Conservation (phyloP, 1,140 invertebrate genomes). For the Sitophilus oryzae region DNA sequence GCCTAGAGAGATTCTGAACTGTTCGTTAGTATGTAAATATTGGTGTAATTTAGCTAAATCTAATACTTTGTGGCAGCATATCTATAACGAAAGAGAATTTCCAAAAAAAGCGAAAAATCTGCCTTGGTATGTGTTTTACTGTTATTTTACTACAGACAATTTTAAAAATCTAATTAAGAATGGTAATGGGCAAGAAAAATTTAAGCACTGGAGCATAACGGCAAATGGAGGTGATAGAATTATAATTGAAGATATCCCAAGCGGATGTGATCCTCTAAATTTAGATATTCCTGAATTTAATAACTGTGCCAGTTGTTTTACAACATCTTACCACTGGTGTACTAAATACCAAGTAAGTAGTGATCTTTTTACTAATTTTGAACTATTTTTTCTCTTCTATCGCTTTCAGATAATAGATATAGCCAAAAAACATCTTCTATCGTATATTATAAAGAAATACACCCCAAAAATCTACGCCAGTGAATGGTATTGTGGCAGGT, state of each 20-base stretch:
- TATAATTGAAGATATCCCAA: slow-evolving; percentile 38
- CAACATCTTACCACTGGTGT: slow-evolving; percentile 40
- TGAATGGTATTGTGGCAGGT: slow-evolving; percentile 42
- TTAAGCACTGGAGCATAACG: slow-evolving; percentile 40
- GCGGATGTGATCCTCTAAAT: slow-evolving; percentile 30
- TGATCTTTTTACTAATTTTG: neutral
- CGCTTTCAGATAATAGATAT: slow-evolving; percentile 26
- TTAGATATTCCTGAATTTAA: slow-evolving; percentile 33
- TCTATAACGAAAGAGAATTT: slow-evolving; percentile 24
- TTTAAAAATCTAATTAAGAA: slow-evolving; percentile 44
- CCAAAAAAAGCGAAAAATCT: slow-evolving; percentile 29
- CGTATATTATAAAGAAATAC: slow-evolving; percentile 37
- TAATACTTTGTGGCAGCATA: slow-evolving; percentile 30
- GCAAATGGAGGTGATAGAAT: slow-evolving; percentile 40
- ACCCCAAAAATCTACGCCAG: slow-evolving; percentile 40
- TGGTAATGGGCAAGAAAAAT: slow-evolving; percentile 39
- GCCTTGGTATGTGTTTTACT: slow-evolving; percentile 41
- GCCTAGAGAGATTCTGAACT: slow-evolving; percentile 28
- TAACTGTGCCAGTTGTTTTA: slow-evolving; percentile 39
- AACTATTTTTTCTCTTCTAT: neutral
- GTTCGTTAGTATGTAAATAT: slow-evolving; percentile 36
- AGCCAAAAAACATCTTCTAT: slow-evolving; percentile 26
- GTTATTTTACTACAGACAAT: slow-evolving; percentile 32
- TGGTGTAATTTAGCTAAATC: slow-evolving; percentile 40
- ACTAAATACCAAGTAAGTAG: slow-evolving; percentile 37